Evolutionary conservation across 2,113 vertebrate genomes (phyloP), one percentile per base, ranked within the genome.

Genomic region (Cephalopterus ornatus): DNA sequence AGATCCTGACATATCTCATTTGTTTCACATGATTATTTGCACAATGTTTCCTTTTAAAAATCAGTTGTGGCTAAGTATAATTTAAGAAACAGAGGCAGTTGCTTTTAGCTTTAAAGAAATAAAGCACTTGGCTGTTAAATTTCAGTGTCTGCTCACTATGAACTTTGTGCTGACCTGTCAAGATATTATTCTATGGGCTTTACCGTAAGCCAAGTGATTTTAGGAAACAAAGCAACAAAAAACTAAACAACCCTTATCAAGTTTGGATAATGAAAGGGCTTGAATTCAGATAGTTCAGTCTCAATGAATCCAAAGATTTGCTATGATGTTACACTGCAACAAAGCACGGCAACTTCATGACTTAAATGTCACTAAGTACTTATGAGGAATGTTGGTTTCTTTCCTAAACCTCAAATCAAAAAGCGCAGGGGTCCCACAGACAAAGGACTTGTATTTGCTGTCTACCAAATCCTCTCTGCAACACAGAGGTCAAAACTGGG

Each of bases 1-100:
- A 97, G 91, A 73, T 93, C 85, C 70, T 89, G 65, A 32, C 30
- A 91, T 74, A 71, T 88, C 72, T 98, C 17, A 91, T 96, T 92
- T 96, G 82, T 95, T 86, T 85, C 46, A 91, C 41, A 88, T 92
- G 61, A 75, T 85, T 96, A 94, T 87, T 93, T 96, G 37, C 44
- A 93, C 56, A 68, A 80, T 75, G 62, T 33, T 78, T 83, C 24
- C 90, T 85, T 89, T 65, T 63, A 78, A 92, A 96, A 73, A 92
- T 62, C 10, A 78, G 39, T 41, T 84, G 66, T n/a, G 13, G 26
- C 5, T 49, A 89, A 80, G 73, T 68, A 82, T 44, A 55, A 72
- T 79, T 89, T 92, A 92, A 73, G 75, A 63, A 76, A 63, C 67
- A 87, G 74, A 91, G 83, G 46, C 35, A 71, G 81, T n/a, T 92